Base-by-base conservation (phyloP, 2,888 invertebrate genomes). In the Tupiocoris notatus region DNA sequence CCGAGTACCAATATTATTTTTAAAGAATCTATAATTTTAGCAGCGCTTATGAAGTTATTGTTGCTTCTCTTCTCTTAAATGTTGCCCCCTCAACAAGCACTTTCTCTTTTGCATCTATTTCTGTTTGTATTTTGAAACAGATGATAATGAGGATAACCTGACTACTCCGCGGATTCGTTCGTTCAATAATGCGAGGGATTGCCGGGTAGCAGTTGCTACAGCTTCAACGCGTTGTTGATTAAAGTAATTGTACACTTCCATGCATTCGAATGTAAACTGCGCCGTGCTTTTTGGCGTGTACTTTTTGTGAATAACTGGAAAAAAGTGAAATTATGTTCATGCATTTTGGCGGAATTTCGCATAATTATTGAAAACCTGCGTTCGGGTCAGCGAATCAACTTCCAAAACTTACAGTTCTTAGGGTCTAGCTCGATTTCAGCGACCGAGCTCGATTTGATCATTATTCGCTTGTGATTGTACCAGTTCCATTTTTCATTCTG, bases 201-300 rank as follows among this genome's bases (percentile, higher is more conserved):
- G 85, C 82, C 90, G 89, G 0, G 93, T 92, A 74, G 90, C 88
- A 81, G 90, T 91, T 12, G 92, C 90, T 20, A 95, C 85, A 1
- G 92, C 85, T 78, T 92, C 90, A 39, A 91, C 85, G 78, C 92
- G 88, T 84, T 90, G 92, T 70, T 89, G 89, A 80, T 93, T 92
- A 81, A 93, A 94, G 83, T 90, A 91, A 0, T 91, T 89, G 83
- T 92, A 94, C 66, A 94, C 85, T 82, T 94, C 93, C 83, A 92
- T 90, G 20, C 75, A 75, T 21, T 75, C 75, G 20, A 59, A 65
- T 12, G 66, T 81, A 92, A 92, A 68, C 54, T 76, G 68, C n/a
- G 67, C 66, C 20, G 75, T 75, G 17, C 59, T 75, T 58, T 73
- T 73, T 2, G 73, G 73, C 12, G 73, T 73, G 22, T 73, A 73